A percentile compares a stretch with the other conserved stretches of the same genome.
Evolutionary conservation across 1,140 invertebrate genomes (phyloP).

Genomic region (Copidosoma floridanum): DNA sequence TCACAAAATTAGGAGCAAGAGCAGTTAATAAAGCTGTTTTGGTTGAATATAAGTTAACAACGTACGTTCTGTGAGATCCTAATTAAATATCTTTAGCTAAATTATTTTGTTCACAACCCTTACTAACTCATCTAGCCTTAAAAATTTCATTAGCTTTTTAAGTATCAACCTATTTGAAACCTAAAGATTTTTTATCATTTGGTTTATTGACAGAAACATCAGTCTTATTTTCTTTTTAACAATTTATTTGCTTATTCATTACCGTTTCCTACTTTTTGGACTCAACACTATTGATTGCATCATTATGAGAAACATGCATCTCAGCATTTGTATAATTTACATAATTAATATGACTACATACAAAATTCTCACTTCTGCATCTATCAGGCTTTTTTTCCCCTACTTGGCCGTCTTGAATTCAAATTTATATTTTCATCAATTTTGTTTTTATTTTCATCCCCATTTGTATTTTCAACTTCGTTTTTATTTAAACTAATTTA

Average conservation of each 20-base stretch:
- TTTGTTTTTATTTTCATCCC: neutral
- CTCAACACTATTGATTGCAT: conserved; percentile 1
- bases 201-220: conserved; percentile 28
- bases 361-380: neutral
- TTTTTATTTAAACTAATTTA: conserved; percentile 21
- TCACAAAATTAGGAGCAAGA: too few species aligned
- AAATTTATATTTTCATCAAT: conserved; percentile 26
- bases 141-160: conserved; percentile 26
- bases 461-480: neutral
- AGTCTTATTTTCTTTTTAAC: conserved; percentile 29
- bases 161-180: conserved; percentile 29
- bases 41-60: too few species aligned
- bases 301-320: neutral
- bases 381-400: neutral
- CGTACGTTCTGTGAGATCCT: neutral
- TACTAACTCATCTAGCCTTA: conserved; percentile 33
- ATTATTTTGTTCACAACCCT: conserved; percentile 28
- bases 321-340: conserved; percentile 6
- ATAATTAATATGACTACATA: neutral
- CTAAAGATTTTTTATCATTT: conserved; percentile 23
- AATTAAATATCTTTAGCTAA: conserved; percentile 22
- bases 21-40: too few species aligned
- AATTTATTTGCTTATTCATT: conserved; percentile 21
- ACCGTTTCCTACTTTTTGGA: conserved; percentile 13
- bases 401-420: conserved; percentile 6